These are phyloP conservation scores for Porites lutea DNA, from an alignment of 64 coral and sea anemone species.

Conservation along the genomic window DNA sequence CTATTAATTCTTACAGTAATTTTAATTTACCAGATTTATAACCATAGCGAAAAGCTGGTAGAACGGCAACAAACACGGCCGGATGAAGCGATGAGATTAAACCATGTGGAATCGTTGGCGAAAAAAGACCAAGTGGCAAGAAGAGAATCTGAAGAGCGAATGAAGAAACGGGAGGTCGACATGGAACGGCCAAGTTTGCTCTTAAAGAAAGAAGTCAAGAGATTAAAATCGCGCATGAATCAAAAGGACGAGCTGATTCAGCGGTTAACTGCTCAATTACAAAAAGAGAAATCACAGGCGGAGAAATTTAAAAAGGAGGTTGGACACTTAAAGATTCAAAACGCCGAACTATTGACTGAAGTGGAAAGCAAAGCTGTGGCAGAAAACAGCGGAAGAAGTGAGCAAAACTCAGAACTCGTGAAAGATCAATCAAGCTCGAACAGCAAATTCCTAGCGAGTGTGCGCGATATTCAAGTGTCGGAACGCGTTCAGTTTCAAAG, in stretches of 20 bases:
- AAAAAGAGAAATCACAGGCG: conserved; percentile 37
- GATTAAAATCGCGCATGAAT: conserved; percentile 62
- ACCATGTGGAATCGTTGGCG: background rate
- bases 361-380: conserved; percentile 51
- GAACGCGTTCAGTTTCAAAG: conserved; percentile 74
- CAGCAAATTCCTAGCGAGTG: background rate
- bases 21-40: conserved; percentile 77
- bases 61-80: conserved; percentile 18
- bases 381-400: conserved; percentile 16
- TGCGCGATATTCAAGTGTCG: conserved; percentile 45
- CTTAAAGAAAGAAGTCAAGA: conserved; percentile 56
- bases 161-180: conserved; percentile 14
- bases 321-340: conserved; percentile 49
- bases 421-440: conserved; percentile 27
- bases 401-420: background rate
- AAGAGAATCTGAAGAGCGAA: background rate
- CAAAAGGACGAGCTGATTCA: conserved; percentile 45
- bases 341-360: conserved; percentile 48
- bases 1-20: conserved; percentile 34
- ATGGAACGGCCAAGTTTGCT: conserved; percentile 13
- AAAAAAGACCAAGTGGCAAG: background rate
- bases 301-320: conserved; percentile 53
- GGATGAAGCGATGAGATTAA: conserved; percentile 4
- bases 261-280: conserved; percentile 52
- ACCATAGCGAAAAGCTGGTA: conserved; percentile 12